Evolutionary conservation across 2,797 vertebrate species (phyloP).

Genomic region (Philypnodon macrostomus): DNA sequence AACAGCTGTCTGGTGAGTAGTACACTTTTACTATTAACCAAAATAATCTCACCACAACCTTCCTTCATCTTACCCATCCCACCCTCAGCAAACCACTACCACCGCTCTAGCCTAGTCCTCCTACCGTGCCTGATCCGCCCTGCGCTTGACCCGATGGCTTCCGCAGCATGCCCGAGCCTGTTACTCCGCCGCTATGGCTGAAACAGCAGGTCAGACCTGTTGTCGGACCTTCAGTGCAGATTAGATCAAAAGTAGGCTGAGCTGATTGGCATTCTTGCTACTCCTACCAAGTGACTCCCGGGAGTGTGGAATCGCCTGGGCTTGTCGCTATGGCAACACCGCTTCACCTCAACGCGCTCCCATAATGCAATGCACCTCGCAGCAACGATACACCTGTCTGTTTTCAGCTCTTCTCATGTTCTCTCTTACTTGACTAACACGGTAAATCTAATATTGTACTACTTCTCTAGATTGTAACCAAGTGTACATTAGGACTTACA

Average conservation of each 20-base stretch:
- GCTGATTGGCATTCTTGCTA: constrained; percentile 50
- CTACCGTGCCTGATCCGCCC: constrained; percentile 34
- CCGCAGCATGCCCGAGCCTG: constrained; percentile 48
- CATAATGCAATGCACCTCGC: constrained; percentile 45
- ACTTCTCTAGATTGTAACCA: too few relatives aligned
- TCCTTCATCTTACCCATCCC: constrained; percentile 46
- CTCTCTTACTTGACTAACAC: too few relatives aligned
- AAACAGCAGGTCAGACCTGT: constrained; percentile 48
- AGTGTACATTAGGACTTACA: too few relatives aligned
- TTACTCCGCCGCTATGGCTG: constrained; percentile 20
- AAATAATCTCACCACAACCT: constrained; percentile 28
- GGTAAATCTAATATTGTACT: too few relatives aligned
- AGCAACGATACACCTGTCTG: constrained; percentile 43
- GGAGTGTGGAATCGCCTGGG: constrained; percentile 40
- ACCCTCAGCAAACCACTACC: constrained; percentile 26
- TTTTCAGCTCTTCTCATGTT: constrained; percentile 7
- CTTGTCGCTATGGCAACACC: constrained; percentile 67
- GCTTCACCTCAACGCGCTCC: constrained; percentile 48
- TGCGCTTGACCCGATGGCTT: constrained; percentile 37
- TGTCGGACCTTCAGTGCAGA: constrained; percentile 39
- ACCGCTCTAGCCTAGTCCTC: constrained; percentile 33
- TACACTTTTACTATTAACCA: constrained; percentile 2
- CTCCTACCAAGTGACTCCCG: constrained; percentile 42
- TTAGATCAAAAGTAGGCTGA: constrained; percentile 45
- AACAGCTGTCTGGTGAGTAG: constrained; percentile 95